These are phyloP conservation scores for Chiloscyllium plagiosum DNA, from an alignment of 2,113 vertebrate genomes.

Conservation along the genomic window DNA sequence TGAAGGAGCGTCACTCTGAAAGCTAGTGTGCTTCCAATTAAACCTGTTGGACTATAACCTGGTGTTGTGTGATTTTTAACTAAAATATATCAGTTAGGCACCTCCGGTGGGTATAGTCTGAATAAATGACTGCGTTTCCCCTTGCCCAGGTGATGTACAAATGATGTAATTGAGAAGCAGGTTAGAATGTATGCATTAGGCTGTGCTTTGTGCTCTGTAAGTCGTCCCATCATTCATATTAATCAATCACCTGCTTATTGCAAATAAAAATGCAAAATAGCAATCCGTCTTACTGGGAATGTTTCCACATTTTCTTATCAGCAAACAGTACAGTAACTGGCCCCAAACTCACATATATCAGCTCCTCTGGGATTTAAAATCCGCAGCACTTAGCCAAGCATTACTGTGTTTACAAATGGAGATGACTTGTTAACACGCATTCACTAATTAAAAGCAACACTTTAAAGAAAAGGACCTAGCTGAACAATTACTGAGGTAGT, in stretches of 20 bases:
- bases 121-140: neutral
- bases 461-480: neutral
- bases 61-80: no score
- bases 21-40: no score
- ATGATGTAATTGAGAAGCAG: neutral
- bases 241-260: neutral
- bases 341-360: neutral
- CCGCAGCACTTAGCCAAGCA: constrained; percentile 15
- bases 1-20: no score
- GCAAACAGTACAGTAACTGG: neutral
- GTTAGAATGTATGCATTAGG: neutral
- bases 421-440: neutral
- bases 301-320: neutral
- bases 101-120: neutral
- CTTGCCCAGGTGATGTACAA: neutral
- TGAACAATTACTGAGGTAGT: neutral
- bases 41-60: no score
- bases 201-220: neutral
- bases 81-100: neutral
- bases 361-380: neutral
- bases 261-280: neutral
- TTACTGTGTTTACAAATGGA: constrained; percentile 16
- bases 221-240: neutral
- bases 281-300: neutral
- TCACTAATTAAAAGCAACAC: constrained; percentile 22